Conservation (phyloP, 2,888 invertebrate species). For the Hypomecis punctinalis region DNA sequence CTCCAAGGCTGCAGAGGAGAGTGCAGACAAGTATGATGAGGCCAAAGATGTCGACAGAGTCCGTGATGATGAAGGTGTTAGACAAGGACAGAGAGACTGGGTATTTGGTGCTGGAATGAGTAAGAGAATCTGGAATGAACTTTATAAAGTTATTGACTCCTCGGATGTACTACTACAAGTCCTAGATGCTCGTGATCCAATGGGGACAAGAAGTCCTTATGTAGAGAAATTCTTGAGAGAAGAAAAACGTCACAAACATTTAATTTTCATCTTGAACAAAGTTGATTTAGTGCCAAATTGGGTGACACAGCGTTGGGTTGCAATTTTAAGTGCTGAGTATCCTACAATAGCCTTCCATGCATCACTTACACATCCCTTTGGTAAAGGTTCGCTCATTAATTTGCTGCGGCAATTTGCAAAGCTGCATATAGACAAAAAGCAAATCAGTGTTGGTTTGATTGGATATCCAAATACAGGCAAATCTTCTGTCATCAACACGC, state of each 20-base stretch:
- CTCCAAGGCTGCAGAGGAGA: constrained; percentile 89
- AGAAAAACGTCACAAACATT: constrained; percentile 98
- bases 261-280: constrained; percentile 98
- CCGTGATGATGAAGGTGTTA: constrained; percentile 92
- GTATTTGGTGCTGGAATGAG: constrained; percentile 98
- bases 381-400: constrained; percentile 98
- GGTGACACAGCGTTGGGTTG: constrained; percentile 99
- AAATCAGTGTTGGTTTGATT: constrained; percentile 99
- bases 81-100: constrained; percentile 94
- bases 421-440: constrained; percentile 97
- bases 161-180: constrained; percentile 98
- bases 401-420: constrained; percentile 97
- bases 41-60: constrained; percentile 94
- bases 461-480: constrained; percentile 99
- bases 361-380: constrained; percentile 99
- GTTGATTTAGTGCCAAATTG: constrained; percentile 98
- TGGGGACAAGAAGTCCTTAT: constrained; percentile 97
- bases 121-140: constrained; percentile 98
- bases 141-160: constrained; percentile 99
- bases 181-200: constrained; percentile 98
- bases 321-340: constrained; percentile 96
- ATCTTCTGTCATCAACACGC: constrained; percentile 98
- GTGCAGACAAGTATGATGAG: constrained; percentile 90
- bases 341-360: constrained; percentile 99
- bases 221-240: constrained; percentile 96